phyloP scores from a whole-genome alignment of 2,113 vertebrate species.

The Butorides virescens region DNA sequence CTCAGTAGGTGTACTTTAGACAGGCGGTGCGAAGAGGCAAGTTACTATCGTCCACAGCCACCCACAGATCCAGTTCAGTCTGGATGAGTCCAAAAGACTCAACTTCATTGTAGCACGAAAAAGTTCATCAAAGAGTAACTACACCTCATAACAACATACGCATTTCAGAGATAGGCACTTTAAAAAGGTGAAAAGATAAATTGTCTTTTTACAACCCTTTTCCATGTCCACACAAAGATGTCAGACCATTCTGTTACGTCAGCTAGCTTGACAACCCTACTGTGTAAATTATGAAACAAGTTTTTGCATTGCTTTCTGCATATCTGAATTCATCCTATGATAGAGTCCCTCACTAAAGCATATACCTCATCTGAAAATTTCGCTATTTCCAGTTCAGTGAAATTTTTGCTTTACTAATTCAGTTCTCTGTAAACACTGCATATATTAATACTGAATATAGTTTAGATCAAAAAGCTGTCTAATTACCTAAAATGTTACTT shows the following conservation, averaged over 20 bases:
- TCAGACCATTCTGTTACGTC: neutral
- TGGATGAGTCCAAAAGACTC: neutral
- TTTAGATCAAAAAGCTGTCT: neutral
- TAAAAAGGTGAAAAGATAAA: neutral
- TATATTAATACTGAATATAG: neutral
- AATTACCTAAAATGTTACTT: conserved; percentile 1
- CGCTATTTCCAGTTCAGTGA: neutral
- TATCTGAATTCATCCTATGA: neutral
- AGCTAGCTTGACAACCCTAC: neutral
- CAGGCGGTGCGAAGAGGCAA: neutral
- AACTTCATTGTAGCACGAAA: neutral
- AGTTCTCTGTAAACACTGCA: neutral
- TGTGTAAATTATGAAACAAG: neutral
- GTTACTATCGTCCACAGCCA: neutral
- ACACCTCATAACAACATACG: neutral
- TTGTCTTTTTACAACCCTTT: neutral
- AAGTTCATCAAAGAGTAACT: neutral
- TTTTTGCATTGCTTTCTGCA: neutral
- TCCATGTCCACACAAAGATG: neutral
- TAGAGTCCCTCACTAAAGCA: neutral
- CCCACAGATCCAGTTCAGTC: neutral
- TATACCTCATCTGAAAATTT: neutral
- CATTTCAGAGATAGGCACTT: neutral
- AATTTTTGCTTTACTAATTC: neutral
- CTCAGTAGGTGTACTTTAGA: neutral